A percentile compares a stretch with the other conserved stretches of the same genome.
These are phyloP conservation scores for Jaculus jaculus DNA, from an alignment of 2,113 vertebrate species.

Conservation along the genomic window DNA sequence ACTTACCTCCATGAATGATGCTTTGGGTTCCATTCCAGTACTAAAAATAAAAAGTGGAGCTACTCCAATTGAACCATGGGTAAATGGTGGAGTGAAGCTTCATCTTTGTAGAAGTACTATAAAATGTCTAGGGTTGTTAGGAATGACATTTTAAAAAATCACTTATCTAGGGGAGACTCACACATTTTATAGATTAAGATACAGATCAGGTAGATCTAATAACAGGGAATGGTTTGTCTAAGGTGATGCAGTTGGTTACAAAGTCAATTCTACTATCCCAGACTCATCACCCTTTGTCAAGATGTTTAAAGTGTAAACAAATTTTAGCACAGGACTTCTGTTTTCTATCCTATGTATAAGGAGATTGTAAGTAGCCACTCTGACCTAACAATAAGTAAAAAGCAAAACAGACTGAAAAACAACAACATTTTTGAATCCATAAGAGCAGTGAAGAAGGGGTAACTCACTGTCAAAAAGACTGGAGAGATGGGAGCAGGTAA, in stretches of 20 bases:
- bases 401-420: not conserved
- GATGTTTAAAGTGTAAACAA: constrained; percentile 21
- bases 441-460: not conserved
- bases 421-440: not conserved
- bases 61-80: not conserved
- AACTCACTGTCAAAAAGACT: not conserved
- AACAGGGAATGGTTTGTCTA: not conserved
- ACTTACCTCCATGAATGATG: not conserved
- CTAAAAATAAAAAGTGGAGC: not conserved
- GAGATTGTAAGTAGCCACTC: not conserved
- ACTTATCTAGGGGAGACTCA: not conserved
- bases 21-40: not conserved
- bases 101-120: constrained; percentile 3
- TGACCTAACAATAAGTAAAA: not conserved
- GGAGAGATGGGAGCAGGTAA: not conserved
- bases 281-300: constrained; percentile 19
- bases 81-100: not conserved
- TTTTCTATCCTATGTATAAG: not conserved
- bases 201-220: not conserved
- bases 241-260: constrained; percentile 8
- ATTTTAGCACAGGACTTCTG: constrained; percentile 29
- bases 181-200: constrained; percentile 44
- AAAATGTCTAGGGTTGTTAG: constrained; percentile 43
- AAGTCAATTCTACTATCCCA: not conserved
- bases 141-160: not conserved